Conservation (phyloP, 2,113 vertebrate genomes). For the Halichoerus grypus region DNA sequence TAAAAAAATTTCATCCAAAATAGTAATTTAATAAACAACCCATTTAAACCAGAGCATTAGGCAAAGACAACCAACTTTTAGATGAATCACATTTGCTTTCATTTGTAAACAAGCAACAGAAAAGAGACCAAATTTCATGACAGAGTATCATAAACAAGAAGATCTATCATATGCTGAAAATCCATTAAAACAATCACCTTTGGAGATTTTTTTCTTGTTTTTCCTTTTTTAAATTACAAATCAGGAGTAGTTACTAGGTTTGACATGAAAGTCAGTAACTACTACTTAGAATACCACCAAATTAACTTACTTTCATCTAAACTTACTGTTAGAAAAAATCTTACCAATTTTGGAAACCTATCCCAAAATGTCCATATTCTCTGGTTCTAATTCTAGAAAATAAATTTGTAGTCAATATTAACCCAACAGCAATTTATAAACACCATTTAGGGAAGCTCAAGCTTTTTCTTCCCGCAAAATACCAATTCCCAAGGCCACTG, state of each 20-base stretch:
- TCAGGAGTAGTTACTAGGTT: background rate
- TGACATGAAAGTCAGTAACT: slow-evolving; percentile 1
- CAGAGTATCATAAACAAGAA: background rate
- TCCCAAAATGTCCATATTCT: background rate
- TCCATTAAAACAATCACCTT: background rate
- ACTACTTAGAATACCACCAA: background rate
- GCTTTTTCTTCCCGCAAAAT: background rate
- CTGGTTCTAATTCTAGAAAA: slow-evolving; percentile 24
- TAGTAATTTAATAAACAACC: background rate
- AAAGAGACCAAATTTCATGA: background rate
- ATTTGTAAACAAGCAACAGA: background rate
- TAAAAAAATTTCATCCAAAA: background rate
- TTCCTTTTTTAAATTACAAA: background rate
- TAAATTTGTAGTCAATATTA: background rate
- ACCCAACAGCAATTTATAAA: background rate
- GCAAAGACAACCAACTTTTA: background rate
- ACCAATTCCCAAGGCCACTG: background rate
- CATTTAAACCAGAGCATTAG: background rate
- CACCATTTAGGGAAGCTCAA: background rate
- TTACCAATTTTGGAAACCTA: background rate
- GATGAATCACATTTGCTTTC: background rate
- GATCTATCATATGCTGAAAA: background rate
- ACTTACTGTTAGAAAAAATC: background rate
- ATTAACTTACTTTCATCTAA: background rate
- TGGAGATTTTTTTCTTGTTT: background rate